Evolutionary conservation across 1,140 invertebrate genomes (phyloP).

Genomic region (Diploscapter pachys): DNA sequence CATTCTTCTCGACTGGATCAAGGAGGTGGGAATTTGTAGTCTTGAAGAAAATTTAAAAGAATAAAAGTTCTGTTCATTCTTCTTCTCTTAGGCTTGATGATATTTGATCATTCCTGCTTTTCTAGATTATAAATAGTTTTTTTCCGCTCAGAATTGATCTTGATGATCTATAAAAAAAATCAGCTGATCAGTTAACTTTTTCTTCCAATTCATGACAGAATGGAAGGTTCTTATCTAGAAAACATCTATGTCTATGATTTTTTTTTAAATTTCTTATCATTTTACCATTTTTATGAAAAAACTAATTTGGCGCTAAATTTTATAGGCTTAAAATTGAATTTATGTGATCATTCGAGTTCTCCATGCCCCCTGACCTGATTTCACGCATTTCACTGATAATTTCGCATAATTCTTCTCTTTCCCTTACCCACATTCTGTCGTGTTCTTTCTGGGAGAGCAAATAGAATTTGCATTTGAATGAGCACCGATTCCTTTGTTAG

Average conservation of each 20-base stretch:
- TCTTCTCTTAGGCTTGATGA: not conserved
- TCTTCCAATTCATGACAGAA: not conserved
- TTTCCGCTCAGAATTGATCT: not conserved
- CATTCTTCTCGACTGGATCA: conserved; percentile 93
- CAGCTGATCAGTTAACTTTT: not conserved
- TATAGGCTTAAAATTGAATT: too few species aligned
- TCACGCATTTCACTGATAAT: too few species aligned
- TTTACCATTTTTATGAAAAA: conserved; percentile 3
- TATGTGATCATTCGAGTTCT: too few species aligned
- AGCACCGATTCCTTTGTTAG: too few species aligned
- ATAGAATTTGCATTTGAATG: too few species aligned
- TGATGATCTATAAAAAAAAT: not conserved
- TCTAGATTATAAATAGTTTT: too few species aligned
- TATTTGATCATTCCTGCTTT: too few species aligned
- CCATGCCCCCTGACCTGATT: too few species aligned
- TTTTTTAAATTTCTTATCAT: conserved; percentile 27
- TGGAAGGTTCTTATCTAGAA: conserved; percentile 12
- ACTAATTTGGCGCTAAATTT: too few species aligned
- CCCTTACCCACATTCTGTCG: too few species aligned
- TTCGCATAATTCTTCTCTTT: too few species aligned
- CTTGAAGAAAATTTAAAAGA: not conserved
- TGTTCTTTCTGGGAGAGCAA: too few species aligned
- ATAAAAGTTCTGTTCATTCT: not conserved
- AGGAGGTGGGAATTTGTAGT: conserved; percentile 69
- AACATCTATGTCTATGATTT: conserved; percentile 9